Evolutionary conservation across 2,888 invertebrate species (phyloP).

Genomic region (Rhaphigaster nebulosa): DNA sequence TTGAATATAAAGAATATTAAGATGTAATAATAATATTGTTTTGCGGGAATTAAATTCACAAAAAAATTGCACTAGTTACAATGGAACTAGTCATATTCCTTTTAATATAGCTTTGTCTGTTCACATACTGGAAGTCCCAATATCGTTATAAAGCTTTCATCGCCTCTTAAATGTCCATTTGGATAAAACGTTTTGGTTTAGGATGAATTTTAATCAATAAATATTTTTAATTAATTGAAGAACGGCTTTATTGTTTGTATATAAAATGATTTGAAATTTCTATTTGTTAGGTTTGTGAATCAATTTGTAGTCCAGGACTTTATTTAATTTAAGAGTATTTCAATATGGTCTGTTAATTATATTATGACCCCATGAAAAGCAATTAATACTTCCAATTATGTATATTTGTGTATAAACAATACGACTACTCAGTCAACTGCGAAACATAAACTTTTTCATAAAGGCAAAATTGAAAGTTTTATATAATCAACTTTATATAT

Average conservation of each 20-base stretch:
- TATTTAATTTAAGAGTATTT: not conserved
- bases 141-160: slow-evolving; percentile 7
- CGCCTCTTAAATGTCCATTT: not conserved
- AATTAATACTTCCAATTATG: not conserved
- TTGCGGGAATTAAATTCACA: not conserved
- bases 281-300: not conserved
- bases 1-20: not conserved
- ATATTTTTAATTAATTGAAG: slow-evolving; percentile 13
- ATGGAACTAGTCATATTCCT: not conserved
- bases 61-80: not conserved
- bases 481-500: no score
- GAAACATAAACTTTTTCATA: no score
- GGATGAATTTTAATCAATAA: not conserved
- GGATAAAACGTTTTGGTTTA: not conserved
- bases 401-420: not conserved
- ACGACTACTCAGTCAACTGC: not conserved
- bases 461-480: no score
- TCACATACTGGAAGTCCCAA: not conserved
- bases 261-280: not conserved
- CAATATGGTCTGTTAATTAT: not conserved
- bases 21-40: not conserved
- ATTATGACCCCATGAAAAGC: not conserved
- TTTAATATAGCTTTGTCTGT: not conserved
- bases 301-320: not conserved
- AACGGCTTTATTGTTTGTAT: not conserved